A percentile compares a stretch with the other conserved stretches of the same genome.
These are phyloP conservation scores for Periparus ater DNA, from an alignment of 2,797 vertebrate species.

Conservation along the genomic window DNA sequence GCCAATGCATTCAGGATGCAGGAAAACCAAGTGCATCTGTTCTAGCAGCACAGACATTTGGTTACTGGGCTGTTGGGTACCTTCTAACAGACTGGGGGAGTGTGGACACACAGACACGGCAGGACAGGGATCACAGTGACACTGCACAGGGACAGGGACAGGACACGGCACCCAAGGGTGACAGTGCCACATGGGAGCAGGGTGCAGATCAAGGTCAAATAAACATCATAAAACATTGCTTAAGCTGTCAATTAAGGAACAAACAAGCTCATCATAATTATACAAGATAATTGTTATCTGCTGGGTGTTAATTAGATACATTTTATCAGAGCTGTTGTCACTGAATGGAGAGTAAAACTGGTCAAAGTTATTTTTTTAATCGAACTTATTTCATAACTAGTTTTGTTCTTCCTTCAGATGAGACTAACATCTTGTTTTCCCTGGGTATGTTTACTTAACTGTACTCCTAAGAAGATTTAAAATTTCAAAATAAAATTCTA, in stretches of 20 bases:
- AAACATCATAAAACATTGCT: slow-evolving; percentile 61
- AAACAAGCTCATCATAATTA: slow-evolving; percentile 59
- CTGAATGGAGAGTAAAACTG: slow-evolving; percentile 9
- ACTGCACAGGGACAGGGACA: fast-evolving
- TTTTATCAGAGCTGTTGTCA: slow-evolving; percentile 36
- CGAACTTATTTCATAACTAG: background rate
- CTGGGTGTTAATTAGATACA: slow-evolving; percentile 59
- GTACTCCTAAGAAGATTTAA: background rate
- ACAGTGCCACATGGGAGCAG: background rate
- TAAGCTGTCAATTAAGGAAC: slow-evolving; percentile 53
- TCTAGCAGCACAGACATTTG: background rate
- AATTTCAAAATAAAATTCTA: background rate
- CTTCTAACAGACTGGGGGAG: background rate
- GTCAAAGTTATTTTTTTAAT: background rate
- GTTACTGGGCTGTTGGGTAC: background rate
- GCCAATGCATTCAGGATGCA: background rate
- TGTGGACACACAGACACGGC: background rate
- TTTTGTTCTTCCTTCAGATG: background rate
- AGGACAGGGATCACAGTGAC: background rate
- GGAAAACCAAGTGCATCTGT: background rate
- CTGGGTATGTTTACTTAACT: background rate
- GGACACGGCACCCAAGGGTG: background rate
- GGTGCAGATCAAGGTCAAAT: slow-evolving; percentile 47
- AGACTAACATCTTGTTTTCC: background rate
- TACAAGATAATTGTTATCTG: slow-evolving; percentile 56